Evolutionary conservation across 1,140 invertebrate species (phyloP).

Genomic region (Dreissena rostriformis): DNA sequence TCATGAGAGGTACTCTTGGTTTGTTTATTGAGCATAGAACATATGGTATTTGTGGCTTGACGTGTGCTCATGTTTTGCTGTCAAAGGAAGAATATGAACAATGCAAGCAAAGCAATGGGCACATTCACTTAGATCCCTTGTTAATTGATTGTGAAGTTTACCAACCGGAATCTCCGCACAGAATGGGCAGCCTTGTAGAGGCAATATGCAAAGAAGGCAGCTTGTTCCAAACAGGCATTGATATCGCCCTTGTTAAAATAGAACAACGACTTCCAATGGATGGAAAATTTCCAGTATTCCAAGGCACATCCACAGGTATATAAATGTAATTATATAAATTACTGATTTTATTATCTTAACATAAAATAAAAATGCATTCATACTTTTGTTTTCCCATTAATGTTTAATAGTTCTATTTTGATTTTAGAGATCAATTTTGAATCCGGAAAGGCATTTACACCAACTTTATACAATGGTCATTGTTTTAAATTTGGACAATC

Average conservation of each 20-base stretch:
- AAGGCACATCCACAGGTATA: too few relatives aligned
- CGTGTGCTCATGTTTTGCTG: background rate
- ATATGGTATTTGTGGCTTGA: constrained; percentile 5
- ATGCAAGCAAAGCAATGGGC: background rate
- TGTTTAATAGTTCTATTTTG: too few relatives aligned
- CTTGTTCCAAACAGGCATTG: background rate
- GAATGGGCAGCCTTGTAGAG: background rate
- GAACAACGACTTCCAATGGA: background rate
- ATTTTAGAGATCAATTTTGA: too few relatives aligned
- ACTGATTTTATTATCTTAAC: too few relatives aligned
- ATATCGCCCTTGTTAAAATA: background rate
- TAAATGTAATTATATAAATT: too few relatives aligned
- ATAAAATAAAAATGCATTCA: too few relatives aligned
- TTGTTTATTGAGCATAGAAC: constrained; percentile 4
- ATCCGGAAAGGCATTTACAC: too few relatives aligned
- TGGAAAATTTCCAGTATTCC: background rate
- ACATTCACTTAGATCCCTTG: background rate
- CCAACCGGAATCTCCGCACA: background rate
- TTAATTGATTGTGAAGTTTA: too few relatives aligned
- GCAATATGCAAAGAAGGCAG: background rate
- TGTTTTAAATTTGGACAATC: too few relatives aligned
- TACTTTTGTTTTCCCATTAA: too few relatives aligned
- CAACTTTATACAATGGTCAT: too few relatives aligned
- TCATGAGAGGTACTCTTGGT: background rate
- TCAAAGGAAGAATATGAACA: background rate